phyloP scores from a whole-genome alignment of 2,888 invertebrate species.

The Philereme vetulata region DNA sequence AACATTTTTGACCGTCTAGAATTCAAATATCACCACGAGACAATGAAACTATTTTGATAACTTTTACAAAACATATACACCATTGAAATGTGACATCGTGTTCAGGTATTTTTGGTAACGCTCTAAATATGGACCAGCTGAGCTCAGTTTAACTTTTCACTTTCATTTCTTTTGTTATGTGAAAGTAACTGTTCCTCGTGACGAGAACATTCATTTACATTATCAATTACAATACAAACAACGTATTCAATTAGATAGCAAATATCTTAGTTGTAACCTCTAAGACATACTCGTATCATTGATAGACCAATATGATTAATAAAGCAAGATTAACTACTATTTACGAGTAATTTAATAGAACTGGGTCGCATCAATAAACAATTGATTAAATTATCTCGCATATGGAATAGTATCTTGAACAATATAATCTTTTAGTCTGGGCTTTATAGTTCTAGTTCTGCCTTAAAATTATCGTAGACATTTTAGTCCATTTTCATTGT shows the following conservation, averaged over 20 bases:
- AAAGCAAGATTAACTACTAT: constrained; percentile 39
- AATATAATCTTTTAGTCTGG: constrained; percentile 61
- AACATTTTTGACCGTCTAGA: no score
- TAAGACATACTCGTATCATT: constrained; percentile 22
- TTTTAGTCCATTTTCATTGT: constrained; percentile 50
- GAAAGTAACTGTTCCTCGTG: constrained; percentile 33
- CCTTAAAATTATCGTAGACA: constrained; percentile 72
- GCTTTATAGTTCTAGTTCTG: constrained; percentile 62
- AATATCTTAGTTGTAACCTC: constrained; percentile 15
- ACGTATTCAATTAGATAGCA: not conserved
- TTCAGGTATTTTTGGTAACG: constrained; percentile 12
- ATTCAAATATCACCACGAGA: not conserved
- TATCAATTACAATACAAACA: not conserved
- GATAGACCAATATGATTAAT: constrained; percentile 19
- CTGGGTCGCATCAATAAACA: constrained; percentile 41
- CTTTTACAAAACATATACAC: constrained; percentile 9
- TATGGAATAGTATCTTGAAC: constrained; percentile 52
- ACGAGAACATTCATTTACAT: constrained; percentile 2
- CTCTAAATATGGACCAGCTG: constrained; percentile 22
- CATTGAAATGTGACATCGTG: constrained; percentile 2
- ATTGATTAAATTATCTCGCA: constrained; percentile 38
- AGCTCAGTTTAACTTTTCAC: constrained; percentile 34
- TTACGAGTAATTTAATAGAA: constrained; percentile 31
- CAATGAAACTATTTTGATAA: constrained; percentile 23
- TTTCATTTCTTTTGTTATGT: constrained; percentile 42